Conservation (phyloP, 2,888 invertebrate species). For the Synergus japonicus region DNA sequence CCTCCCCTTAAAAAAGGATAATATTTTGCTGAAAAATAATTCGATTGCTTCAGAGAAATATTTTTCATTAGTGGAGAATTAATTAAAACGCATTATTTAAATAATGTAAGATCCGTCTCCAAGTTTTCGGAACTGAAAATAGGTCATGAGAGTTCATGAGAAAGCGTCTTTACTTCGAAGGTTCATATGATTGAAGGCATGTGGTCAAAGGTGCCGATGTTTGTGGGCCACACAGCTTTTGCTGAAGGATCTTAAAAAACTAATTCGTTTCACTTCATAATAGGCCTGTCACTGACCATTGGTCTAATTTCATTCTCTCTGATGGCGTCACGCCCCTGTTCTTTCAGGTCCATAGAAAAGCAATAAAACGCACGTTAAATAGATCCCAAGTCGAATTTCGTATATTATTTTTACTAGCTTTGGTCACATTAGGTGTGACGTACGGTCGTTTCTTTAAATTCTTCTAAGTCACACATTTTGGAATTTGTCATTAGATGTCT, state of each 20-base stretch:
- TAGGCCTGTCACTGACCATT: conserved; percentile 49
- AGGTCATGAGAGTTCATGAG: conserved; percentile 17
- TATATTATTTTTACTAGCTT: not conserved
- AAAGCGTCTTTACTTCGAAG: conserved; percentile 22
- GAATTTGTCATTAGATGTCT: conserved; percentile 4
- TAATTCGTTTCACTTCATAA: conserved; percentile 48
- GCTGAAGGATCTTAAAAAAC: conserved; percentile 17
- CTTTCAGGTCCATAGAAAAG: conserved; percentile 15
- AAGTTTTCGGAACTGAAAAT: conserved; percentile 1
- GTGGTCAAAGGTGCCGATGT: conserved; percentile 48
- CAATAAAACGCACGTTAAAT: conserved; percentile 22
- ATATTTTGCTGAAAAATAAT: not conserved
- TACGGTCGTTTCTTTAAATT: conserved; percentile 21
- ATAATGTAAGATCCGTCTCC: conserved; percentile 10
- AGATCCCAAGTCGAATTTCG: conserved; percentile 22
- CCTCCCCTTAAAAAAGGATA: too few relatives aligned
- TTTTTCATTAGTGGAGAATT: not conserved
- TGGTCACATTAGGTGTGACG: conserved; percentile 8
- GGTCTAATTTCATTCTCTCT: conserved; percentile 46
- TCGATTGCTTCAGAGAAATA: not conserved
- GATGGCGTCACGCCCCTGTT: conserved; percentile 23
- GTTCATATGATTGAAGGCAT: conserved; percentile 27
- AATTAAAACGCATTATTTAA: not conserved
- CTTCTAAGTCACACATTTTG: not conserved
- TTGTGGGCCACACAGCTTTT: conserved; percentile 25